These are phyloP conservation scores for Mesembrinibis cayennensis DNA, from an alignment of 2,113 vertebrate genomes.

Conservation along the genomic window DNA sequence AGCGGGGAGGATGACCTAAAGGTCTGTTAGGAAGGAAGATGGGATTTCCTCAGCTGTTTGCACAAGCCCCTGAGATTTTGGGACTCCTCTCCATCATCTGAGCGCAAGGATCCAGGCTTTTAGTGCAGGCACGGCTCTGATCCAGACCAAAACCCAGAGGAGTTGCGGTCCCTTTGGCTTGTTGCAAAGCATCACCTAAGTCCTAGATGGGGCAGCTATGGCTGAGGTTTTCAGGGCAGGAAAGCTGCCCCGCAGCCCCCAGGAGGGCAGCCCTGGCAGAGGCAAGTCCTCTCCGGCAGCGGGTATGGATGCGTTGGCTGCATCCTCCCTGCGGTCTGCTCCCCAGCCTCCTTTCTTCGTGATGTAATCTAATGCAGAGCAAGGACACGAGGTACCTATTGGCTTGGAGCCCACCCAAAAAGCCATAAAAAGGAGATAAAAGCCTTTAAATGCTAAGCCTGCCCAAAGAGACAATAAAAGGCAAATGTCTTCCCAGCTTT, in stretches of 20 bases:
- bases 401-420: constrained; percentile 28
- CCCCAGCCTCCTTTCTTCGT: not conserved
- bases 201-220: not conserved
- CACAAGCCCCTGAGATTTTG: not conserved
- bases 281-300: rapidly evolving
- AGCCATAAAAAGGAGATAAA: constrained; percentile 47
- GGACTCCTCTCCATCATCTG: not conserved
- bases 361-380: not conserved
- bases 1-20: no score
- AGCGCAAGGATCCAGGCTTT: not conserved
- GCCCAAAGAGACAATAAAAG: constrained; percentile 53
- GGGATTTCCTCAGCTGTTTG: not conserved
- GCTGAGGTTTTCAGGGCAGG: not conserved
- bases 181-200: not conserved
- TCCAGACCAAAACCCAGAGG: not conserved
- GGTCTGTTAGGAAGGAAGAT: not conserved
- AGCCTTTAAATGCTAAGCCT: constrained; percentile 47
- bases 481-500: constrained; percentile 45
- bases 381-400: constrained; percentile 4
- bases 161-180: not conserved
- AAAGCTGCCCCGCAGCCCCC: not conserved
- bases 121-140: not conserved
- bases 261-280: not conserved
- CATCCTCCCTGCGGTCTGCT: not conserved
- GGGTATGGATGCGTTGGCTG: rapidly evolving